Percentiles rank a stretch among this genome's conserved stretches.
phyloP scores from a whole-genome alignment of 2,888 invertebrate genomes.

The Piscicola geometra region DNA sequence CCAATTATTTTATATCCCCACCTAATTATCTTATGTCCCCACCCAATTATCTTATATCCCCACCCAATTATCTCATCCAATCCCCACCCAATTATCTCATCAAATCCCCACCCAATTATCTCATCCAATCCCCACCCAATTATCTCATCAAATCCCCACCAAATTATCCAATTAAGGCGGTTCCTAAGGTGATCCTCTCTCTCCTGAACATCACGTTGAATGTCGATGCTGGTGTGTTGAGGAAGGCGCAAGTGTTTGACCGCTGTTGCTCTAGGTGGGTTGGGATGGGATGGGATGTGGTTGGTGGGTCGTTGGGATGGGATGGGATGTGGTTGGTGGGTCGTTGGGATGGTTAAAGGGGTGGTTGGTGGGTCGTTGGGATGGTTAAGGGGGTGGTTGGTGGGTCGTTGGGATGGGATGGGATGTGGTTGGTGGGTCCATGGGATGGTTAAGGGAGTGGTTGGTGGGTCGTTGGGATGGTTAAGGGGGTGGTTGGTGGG shows the following conservation, averaged over 20 bases:
- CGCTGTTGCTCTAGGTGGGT: slow-evolving; percentile 22
- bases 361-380: neutral
- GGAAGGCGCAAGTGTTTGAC: slow-evolving; percentile 21
- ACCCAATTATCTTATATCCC: too few relatives aligned
- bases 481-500: neutral
- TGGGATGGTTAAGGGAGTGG: neutral
- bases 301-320: neutral
- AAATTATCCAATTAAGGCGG: neutral
- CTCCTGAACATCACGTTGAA: slow-evolving; percentile 22
- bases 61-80: too few relatives aligned
- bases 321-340: neutral
- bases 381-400: neutral
- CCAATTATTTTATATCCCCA: too few relatives aligned
- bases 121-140: too few relatives aligned
- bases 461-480: neutral
- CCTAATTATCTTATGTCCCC: too few relatives aligned
- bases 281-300: neutral
- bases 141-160: neutral
- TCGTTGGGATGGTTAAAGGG: neutral
- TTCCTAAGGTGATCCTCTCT: slow-evolving; percentile 9
- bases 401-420: neutral
- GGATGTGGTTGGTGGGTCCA: neutral
- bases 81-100: too few relatives aligned
- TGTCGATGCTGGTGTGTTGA: slow-evolving; percentile 20
- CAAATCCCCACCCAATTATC: too few relatives aligned